Conservation (phyloP, 2,888 invertebrate species). For the Thyatira batis region DNA sequence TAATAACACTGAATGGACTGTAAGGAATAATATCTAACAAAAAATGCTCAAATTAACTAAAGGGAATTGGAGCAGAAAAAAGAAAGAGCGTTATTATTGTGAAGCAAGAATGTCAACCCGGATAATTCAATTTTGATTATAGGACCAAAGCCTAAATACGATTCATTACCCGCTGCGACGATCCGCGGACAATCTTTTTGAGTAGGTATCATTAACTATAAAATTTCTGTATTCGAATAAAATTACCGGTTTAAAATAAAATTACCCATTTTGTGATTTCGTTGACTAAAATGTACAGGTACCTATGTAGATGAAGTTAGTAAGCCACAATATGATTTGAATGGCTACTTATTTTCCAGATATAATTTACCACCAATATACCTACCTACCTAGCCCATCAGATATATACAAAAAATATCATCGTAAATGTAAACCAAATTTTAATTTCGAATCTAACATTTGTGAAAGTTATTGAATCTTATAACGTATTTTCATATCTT, state of each 20-base stretch:
- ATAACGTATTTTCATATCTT: too few relatives aligned
- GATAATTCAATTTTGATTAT: conserved; percentile 83
- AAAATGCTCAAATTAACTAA: conserved; percentile 69
- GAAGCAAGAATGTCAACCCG: conserved; percentile 76
- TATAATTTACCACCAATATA: background rate
- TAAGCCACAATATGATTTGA: background rate
- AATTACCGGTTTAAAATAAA: conserved; percentile 72
- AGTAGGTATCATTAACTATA: conserved; percentile 78
- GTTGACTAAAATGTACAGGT: conserved; percentile 27
- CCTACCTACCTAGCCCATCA: too few relatives aligned
- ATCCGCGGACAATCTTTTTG: conserved; percentile 77
- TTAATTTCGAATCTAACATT: too few relatives aligned
- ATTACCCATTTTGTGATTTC: conserved; percentile 71
- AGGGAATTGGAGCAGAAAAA: conserved; percentile 78
- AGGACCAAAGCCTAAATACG: conserved; percentile 78
- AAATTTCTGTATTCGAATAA: conserved; percentile 68
- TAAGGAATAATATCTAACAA: conserved; percentile 26
- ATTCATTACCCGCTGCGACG: conserved; percentile 74
- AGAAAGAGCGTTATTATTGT: conserved; percentile 66
- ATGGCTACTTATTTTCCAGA: background rate
- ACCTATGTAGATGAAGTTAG: conserved; percentile 12
- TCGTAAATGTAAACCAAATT: too few relatives aligned
- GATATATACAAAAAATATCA: too few relatives aligned
- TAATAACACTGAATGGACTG: conserved; percentile 3
- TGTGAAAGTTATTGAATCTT: too few relatives aligned